These are phyloP conservation scores for human (Homo sapiens) DNA, from an alignment of 2,113 vertebrate genomes.

Conservation along the genomic window GRCh38 chr7:114113001-114113500, in stretches of 20 bases:
- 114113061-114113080: neutral
- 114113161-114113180: neutral
- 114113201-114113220: neutral
- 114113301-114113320: neutral
- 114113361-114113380: neutral
- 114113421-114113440: too few relatives aligned
- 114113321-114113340: neutral
- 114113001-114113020: neutral
- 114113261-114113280: neutral
- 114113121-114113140: too few relatives aligned
- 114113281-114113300: neutral
- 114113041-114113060: neutral
- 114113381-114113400: too few relatives aligned
- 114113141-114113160: neutral
- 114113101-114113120: neutral
- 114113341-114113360: neutral
- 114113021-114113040: neutral
- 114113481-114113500: too few relatives aligned
- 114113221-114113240: neutral
- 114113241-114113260: neutral
- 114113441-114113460: too few relatives aligned
- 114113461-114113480: too few relatives aligned
- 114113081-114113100: neutral
- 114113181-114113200: neutral
- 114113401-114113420: too few relatives aligned